Evolutionary conservation across 2,888 invertebrate species (phyloP).

Genomic region (Amaurobius ferox): DNA sequence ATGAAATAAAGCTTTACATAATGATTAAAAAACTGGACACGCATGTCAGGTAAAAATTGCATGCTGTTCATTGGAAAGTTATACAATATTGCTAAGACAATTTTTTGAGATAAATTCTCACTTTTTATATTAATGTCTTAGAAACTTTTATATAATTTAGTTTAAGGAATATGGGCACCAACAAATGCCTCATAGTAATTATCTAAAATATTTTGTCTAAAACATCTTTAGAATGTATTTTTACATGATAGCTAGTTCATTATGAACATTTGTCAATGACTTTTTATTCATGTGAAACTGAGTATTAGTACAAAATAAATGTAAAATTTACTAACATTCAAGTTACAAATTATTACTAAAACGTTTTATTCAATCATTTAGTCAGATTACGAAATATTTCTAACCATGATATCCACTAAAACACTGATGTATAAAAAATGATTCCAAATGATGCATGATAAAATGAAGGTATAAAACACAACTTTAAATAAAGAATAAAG

Average conservation of each 20-base stretch:
- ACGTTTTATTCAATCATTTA: background rate
- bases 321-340: background rate
- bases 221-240: background rate
- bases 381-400: background rate
- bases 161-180: background rate
- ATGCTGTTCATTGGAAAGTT: background rate
- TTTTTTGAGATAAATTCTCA: conserved; percentile 39
- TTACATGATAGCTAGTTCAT: background rate
- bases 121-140: conserved; percentile 6
- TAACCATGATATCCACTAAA: background rate
- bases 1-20: background rate
- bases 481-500: too few relatives aligned
- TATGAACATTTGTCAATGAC: background rate
- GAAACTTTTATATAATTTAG: conserved; percentile 6
- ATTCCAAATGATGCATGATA: background rate
- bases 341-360: background rate
- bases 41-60: conserved; percentile 11
- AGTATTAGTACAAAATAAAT: background rate
- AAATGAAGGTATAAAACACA: background rate
- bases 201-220: conserved; percentile 6
- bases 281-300: background rate
- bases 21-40: background rate
- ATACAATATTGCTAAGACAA: conserved; percentile 54
- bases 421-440: background rate
- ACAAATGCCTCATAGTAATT: background rate